Percentiles rank a stretch among this genome's conserved stretches.
phyloP scores from a whole-genome alignment of 1,140 invertebrate genomes.

The Rhopalosiphum maidis region DNA sequence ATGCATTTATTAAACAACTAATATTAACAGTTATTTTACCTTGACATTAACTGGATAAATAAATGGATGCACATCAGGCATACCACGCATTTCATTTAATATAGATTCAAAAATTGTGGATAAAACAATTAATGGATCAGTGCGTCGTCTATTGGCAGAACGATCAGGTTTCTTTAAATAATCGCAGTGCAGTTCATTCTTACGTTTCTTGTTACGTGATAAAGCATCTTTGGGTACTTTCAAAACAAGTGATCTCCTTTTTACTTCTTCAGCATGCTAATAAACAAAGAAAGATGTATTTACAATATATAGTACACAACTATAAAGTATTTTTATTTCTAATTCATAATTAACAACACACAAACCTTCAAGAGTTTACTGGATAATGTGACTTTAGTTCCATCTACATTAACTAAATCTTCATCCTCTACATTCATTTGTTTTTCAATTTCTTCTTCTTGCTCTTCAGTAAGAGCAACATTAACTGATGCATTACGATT shows the following conservation, averaged over 20 bases:
- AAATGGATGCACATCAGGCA: constrained; percentile 93
- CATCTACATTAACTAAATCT: constrained; percentile 90
- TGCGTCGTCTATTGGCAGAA: constrained; percentile 89
- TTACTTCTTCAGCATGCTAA: constrained; percentile 81
- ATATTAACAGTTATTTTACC: constrained; percentile 64
- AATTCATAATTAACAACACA: background rate
- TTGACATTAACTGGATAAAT: constrained; percentile 94
- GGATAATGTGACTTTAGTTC: constrained; percentile 85
- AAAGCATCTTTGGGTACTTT: constrained; percentile 84
- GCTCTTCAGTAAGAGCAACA: constrained; percentile 79
- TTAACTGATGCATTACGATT: constrained; percentile 71
- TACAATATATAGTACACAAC: background rate
- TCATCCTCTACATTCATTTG: constrained; percentile 81
- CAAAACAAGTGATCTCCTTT: constrained; percentile 78
- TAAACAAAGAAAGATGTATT: constrained; percentile 57
- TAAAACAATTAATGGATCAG: constrained; percentile 95
- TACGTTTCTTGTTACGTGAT: constrained; percentile 69
- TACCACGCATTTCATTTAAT: constrained; percentile 89
- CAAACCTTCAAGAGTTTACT: constrained; percentile 80
- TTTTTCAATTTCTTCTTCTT: constrained; percentile 83
- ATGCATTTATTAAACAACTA: constrained; percentile 29
- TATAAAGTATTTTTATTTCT: background rate
- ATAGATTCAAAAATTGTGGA: constrained; percentile 92
- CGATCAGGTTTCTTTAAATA: constrained; percentile 89
- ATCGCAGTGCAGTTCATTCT: constrained; percentile 85